Evolutionary conservation across 2,888 invertebrate species (phyloP).

Genomic region (Chymomyza caudatula): DNA sequence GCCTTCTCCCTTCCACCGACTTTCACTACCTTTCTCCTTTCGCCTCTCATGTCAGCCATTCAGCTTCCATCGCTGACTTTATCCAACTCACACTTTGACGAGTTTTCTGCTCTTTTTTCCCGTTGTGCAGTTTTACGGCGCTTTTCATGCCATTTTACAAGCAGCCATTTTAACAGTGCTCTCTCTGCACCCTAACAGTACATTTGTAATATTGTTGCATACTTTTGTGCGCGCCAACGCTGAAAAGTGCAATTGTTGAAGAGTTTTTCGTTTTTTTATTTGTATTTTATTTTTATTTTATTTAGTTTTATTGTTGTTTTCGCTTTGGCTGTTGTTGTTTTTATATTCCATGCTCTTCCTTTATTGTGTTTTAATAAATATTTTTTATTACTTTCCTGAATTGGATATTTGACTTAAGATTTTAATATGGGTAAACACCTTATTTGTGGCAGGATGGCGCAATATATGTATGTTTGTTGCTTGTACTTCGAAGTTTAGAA

Average conservation of each 20-base stretch:
- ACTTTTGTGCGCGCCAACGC: constrained; percentile 46
- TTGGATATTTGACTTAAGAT: not conserved
- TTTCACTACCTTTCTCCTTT: not conserved
- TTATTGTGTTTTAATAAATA: constrained; percentile 69
- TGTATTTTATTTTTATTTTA: not conserved
- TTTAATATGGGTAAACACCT: not conserved
- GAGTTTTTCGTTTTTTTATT: not conserved
- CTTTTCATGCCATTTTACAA: constrained; percentile 1
- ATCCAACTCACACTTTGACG: not conserved
- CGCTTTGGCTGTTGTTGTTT: constrained; percentile 22
- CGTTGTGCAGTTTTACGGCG: constrained; percentile 4
- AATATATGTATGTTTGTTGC: no score
- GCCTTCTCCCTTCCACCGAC: not conserved
- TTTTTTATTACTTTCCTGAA: constrained; percentile 57
- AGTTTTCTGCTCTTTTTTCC: not conserved
- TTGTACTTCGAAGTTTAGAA: no score
- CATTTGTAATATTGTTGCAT: constrained; percentile 66
- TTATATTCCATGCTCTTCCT: constrained; percentile 23
- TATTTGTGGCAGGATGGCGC: no score
- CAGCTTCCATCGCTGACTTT: constrained; percentile 33
- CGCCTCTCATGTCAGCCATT: constrained; percentile 25
- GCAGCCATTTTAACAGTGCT: not conserved
- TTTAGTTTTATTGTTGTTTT: not conserved
- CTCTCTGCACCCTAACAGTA: constrained; percentile 30
- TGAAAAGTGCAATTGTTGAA: constrained; percentile 1